These are phyloP conservation scores for Macquaria ambigua DNA, from an alignment of 2,113 vertebrate species.

Conservation along the genomic window DNA sequence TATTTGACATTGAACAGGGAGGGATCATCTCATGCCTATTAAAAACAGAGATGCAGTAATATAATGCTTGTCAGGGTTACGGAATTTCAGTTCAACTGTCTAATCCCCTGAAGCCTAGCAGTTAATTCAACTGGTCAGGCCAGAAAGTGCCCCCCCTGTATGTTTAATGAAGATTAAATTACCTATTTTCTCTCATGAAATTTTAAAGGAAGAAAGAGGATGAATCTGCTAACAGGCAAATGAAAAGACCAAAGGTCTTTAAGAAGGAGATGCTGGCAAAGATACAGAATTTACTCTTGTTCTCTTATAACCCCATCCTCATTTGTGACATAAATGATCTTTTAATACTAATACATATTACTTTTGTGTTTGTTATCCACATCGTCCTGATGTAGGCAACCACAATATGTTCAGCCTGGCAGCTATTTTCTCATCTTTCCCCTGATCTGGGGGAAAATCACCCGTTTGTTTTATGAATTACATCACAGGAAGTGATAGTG, in stretches of 20 bases:
- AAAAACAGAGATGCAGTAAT: slow-evolving; percentile 73
- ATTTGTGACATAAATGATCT: slow-evolving; percentile 50
- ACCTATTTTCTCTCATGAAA: slow-evolving; percentile 84
- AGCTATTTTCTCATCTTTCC: slow-evolving; percentile 43
- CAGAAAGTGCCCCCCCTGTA: slow-evolving; percentile 73
- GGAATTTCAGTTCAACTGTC: slow-evolving; percentile 65
- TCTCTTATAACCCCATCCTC: not conserved
- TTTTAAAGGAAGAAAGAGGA: slow-evolving; percentile 67
- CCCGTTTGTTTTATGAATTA: slow-evolving; percentile 66
- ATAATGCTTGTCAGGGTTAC: slow-evolving; percentile 74
- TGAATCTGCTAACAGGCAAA: slow-evolving; percentile 70
- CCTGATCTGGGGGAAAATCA: slow-evolving; percentile 47
- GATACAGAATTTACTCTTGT: slow-evolving; percentile 40
- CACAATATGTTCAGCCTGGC: slow-evolving; percentile 39
- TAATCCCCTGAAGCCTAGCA: slow-evolving; percentile 67
- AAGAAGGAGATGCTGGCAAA: slow-evolving; percentile 42
- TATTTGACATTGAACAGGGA: slow-evolving; percentile 72
- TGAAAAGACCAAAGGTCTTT: slow-evolving; percentile 57
- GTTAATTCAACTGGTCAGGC: slow-evolving; percentile 77
- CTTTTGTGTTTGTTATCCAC: slow-evolving; percentile 51
- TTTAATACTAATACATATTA: slow-evolving; percentile 56
- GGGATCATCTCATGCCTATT: slow-evolving; percentile 67
- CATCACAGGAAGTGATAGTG: slow-evolving; percentile 68
- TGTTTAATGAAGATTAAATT: slow-evolving; percentile 86
- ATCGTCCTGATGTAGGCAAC: slow-evolving; percentile 43